Percentiles rank a stretch among this genome's conserved stretches.
These are phyloP conservation scores for Philonicus albiceps DNA, from an alignment of 2,888 invertebrate species.

Conservation along the genomic window DNA sequence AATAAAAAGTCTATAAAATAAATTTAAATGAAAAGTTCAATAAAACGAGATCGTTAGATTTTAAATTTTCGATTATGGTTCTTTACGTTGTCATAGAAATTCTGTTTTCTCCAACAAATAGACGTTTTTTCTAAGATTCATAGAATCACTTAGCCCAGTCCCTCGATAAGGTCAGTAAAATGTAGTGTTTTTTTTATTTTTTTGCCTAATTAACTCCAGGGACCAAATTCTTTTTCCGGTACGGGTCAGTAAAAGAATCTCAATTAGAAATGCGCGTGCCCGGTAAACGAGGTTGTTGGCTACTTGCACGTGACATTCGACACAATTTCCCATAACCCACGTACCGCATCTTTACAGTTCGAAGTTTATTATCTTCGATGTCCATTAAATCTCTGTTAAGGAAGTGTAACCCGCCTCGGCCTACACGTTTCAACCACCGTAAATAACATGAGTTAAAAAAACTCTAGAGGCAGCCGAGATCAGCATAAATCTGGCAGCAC, in stretches of 20 bases:
- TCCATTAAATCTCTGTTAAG: not conserved
- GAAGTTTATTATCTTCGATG: slow-evolving; percentile 4
- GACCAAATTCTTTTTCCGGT: not conserved
- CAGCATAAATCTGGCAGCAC: slow-evolving; percentile 36
- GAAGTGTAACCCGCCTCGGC: slow-evolving; percentile 29
- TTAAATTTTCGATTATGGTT: too few species aligned
- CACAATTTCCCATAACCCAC: slow-evolving; percentile 3
- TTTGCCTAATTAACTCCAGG: not conserved
- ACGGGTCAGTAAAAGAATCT: not conserved
- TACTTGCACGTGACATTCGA: not conserved
- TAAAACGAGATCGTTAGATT: too few species aligned
- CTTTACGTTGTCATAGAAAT: too few species aligned
- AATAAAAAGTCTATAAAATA: too few species aligned
- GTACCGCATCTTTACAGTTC: not conserved
- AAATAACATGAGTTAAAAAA: slow-evolving; percentile 12
- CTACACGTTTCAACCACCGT: slow-evolving; percentile 24
- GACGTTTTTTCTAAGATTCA: too few species aligned
- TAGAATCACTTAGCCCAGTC: too few species aligned
- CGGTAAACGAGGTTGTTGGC: not conserved
- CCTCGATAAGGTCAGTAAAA: too few species aligned
- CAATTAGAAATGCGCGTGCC: not conserved
- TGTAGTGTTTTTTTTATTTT: too few species aligned
- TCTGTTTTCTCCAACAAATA: too few species aligned
- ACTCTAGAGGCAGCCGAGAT: slow-evolving; percentile 1
- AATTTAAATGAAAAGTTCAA: too few species aligned